Evolutionary conservation across 2,113 vertebrate genomes (phyloP).

Genomic region (Larimichthys polyactis): DNA sequence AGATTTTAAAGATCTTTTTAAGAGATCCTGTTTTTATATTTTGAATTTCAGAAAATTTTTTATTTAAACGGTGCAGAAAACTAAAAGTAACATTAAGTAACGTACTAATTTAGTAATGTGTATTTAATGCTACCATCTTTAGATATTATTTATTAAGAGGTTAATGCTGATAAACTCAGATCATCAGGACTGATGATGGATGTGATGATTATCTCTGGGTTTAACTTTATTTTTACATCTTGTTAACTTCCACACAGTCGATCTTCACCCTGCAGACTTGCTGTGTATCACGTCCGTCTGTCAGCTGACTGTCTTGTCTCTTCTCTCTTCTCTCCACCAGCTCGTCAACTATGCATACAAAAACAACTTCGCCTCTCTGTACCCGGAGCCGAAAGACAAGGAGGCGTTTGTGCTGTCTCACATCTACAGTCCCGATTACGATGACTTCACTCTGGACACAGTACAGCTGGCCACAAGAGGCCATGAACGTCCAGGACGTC

Average conservation of each 20-base stretch:
- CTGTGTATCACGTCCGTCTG: neutral
- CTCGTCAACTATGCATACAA: conserved; percentile 93
- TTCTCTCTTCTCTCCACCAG: conserved; percentile 74
- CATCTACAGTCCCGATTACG: conserved; percentile 93
- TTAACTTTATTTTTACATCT: no score
- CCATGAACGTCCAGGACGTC: conserved; percentile 91
- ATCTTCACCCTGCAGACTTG: neutral
- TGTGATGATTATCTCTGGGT: no score
- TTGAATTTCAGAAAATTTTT: no score
- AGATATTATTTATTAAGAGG: neutral
- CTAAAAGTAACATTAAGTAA: neutral
- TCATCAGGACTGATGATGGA: neutral
- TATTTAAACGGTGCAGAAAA: neutral
- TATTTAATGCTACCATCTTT: neutral
- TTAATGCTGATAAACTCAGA: neutral
- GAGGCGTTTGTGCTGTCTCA: conserved; percentile 91
- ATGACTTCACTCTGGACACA: conserved; percentile 91
- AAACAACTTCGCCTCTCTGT: conserved; percentile 89
- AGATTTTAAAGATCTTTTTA: neutral
- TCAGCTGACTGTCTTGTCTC: neutral
- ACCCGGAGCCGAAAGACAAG: conserved; percentile 97
- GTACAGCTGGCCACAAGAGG: conserved; percentile 91
- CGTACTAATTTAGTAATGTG: neutral
- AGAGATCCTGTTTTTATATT: neutral
- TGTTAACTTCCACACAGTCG: no score